Evolutionary conservation across 2,797 vertebrate species (phyloP).

Genomic region (Carapus acus): DNA sequence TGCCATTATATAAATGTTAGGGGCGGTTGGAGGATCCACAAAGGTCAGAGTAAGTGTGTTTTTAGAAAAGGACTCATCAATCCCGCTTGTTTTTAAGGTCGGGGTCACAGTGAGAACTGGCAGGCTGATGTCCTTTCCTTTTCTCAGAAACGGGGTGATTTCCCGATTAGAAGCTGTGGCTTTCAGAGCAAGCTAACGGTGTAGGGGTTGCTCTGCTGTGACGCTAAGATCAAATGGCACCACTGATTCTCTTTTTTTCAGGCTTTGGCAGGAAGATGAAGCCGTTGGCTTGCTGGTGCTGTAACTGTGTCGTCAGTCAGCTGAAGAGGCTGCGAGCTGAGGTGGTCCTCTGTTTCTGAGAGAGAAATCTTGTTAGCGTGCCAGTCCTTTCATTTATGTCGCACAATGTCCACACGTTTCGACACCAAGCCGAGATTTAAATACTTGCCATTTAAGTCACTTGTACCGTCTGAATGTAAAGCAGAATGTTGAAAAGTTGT

Average conservation of each 20-base stretch:
- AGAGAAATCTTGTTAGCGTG: no score
- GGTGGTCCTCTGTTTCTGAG: no score
- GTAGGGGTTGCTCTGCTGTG: conserved; percentile 10
- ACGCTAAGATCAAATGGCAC: conserved; percentile 1
- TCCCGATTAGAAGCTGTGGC: neutral
- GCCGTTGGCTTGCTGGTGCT: no score
- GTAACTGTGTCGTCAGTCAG: neutral
- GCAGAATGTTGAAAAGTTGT: no score
- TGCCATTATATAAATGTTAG: conserved; percentile 9
- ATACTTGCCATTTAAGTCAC: no score
- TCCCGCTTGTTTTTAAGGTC: conserved; percentile 8
- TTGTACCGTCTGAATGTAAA: no score
- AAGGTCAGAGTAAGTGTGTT: conserved; percentile 18
- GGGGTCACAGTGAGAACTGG: neutral
- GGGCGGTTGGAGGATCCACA: conserved; percentile 16
- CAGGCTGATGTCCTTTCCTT: neutral
- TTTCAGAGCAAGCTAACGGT: conserved; percentile 3
- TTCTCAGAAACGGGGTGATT: conserved; percentile 1
- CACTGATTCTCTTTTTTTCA: neutral
- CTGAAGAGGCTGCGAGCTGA: neutral
- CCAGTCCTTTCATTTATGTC: no score
- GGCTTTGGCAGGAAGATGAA: no score
- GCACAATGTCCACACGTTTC: no score
- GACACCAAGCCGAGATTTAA: no score
- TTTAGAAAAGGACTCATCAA: conserved; percentile 15